Evolutionary conservation across 2,113 vertebrate genomes (phyloP).

Genomic region (Microtus oregoni): DNA sequence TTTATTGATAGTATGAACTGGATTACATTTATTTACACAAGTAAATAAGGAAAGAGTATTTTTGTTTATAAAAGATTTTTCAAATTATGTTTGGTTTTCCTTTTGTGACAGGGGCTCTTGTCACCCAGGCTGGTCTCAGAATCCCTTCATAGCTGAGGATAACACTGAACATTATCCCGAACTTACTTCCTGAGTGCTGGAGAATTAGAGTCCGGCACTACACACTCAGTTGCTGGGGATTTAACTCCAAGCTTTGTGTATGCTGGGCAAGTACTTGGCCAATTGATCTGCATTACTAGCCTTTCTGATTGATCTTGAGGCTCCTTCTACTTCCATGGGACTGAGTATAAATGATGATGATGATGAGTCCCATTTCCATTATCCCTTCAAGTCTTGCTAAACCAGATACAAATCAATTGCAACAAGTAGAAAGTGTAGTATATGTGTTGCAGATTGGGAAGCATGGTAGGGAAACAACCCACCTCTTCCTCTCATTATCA

Average conservation of each 20-base stretch:
- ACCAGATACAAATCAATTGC: neutral
- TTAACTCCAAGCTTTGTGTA: neutral
- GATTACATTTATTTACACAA: neutral
- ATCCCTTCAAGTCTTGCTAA: neutral
- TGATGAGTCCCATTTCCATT: neutral
- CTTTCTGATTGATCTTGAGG: slow-evolving; percentile 21
- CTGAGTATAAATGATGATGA: neutral
- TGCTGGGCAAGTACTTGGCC: neutral
- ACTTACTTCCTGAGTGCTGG: neutral
- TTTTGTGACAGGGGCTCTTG: neutral
- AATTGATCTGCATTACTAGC: neutral
- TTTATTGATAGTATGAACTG: neutral
- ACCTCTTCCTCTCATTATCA: neutral
- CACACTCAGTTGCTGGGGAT: neutral
- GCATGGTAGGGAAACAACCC: neutral
- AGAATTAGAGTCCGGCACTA: neutral
- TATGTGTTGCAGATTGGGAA: neutral
- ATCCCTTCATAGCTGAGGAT: neutral
- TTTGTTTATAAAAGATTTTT: slow-evolving; percentile 69
- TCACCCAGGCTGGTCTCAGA: neutral
- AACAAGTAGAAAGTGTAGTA: neutral
- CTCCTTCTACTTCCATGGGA: neutral
- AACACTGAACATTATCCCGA: neutral
- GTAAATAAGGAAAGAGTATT: slow-evolving; percentile 27
- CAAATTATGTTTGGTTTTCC: slow-evolving; percentile 93